Conservation (phyloP, 2,113 vertebrate genomes). For the Tricholaema leucomelas region DNA sequence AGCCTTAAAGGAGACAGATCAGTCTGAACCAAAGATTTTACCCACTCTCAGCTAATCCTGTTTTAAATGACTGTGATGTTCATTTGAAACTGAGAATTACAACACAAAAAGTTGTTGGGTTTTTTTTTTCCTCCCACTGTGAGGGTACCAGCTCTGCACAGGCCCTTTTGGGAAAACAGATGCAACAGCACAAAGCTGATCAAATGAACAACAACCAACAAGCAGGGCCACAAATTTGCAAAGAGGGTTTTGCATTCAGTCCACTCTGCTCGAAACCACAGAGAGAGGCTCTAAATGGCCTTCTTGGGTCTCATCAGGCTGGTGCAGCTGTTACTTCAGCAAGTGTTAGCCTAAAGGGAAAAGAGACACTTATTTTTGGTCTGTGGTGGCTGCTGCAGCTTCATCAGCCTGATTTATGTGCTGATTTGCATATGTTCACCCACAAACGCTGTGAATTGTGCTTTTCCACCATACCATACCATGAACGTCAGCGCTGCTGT, state of each 20-base stretch:
- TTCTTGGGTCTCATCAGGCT: constrained; percentile 1
- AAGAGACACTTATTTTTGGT: not conserved
- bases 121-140: not conserved
- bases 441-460: not conserved
- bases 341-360: not conserved
- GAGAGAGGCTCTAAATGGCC: not conserved
- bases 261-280: not conserved
- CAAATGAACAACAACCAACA: not conserved
- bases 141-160: not conserved
- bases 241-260: constrained; percentile 10
- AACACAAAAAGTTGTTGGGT: not conserved
- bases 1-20: constrained; percentile 1
- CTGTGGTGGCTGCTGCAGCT: constrained; percentile 17
- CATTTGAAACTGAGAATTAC: not conserved
- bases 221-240: not conserved
- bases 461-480: not conserved
- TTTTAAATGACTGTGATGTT: not conserved
- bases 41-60: not conserved
- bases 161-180: not conserved
- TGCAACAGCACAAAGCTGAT: not conserved
- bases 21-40: not conserved
- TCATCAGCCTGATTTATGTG: constrained; percentile 20
- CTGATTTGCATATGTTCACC: not conserved
- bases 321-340: constrained; percentile 7
- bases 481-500: not conserved